A percentile compares a stretch with the other conserved stretches of the same genome.
phyloP scores from a whole-genome alignment of 2,888 invertebrate genomes.

The Blastobasis adustella region DNA sequence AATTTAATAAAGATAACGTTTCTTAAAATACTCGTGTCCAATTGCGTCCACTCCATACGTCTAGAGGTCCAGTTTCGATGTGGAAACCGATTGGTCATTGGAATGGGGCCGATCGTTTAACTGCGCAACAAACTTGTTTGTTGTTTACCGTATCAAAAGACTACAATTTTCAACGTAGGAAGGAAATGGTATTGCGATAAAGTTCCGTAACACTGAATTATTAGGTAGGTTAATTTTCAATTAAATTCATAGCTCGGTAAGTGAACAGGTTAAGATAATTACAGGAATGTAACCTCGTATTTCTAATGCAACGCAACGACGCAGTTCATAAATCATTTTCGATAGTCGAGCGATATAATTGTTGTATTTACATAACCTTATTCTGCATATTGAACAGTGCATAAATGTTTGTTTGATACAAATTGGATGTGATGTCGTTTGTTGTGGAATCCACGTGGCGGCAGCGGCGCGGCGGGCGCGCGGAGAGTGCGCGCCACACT shows the following conservation, averaged over 20 bases:
- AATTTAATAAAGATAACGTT: neutral
- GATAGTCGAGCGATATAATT: conserved; percentile 3
- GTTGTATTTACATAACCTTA: conserved; percentile 4
- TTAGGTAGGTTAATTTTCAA: too few relatives aligned
- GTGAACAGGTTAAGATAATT: too few relatives aligned
- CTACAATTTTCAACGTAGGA: conserved; percentile 9
- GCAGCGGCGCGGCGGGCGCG: neutral
- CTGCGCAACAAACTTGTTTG: conserved; percentile 49
- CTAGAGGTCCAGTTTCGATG: neutral
- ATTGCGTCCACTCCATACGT: neutral
- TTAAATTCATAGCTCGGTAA: too few relatives aligned
- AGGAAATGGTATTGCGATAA: neutral
- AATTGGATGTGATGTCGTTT: conserved; percentile 11
- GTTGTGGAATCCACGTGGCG: conserved; percentile 19
- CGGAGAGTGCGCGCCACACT: conserved; percentile 28
- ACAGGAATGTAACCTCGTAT: too few relatives aligned
- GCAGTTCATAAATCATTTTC: neutral
- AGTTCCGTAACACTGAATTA: too few relatives aligned
- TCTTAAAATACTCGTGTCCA: neutral
- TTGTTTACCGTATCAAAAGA: conserved; percentile 13
- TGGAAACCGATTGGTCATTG: conserved; percentile 7
- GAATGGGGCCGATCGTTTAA: conserved; percentile 32
- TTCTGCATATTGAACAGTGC: conserved; percentile 11
- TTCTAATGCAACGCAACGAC: too few relatives aligned
- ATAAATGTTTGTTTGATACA: conserved; percentile 13